A percentile compares a stretch with the other conserved stretches of the same genome.
phyloP scores from a whole-genome alignment of 2,888 invertebrate genomes.

The Epinotia ramella region DNA sequence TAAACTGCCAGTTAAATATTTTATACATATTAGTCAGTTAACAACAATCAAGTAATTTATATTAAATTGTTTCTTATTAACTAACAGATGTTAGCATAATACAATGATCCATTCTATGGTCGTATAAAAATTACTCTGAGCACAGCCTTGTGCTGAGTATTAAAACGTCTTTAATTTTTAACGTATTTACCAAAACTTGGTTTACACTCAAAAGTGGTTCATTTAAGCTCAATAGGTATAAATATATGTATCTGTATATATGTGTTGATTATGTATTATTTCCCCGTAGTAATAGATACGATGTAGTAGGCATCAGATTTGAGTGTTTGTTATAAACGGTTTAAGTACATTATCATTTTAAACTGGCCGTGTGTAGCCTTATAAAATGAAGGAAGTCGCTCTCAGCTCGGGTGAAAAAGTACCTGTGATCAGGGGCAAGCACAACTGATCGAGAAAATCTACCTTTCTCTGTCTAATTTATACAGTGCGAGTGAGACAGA shows the following conservation, averaged over 20 bases:
- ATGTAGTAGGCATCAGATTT: constrained; percentile 11
- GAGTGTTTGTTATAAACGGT: not conserved
- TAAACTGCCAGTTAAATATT: not conserved
- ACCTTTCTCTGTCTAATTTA: too few relatives aligned
- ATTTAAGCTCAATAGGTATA: constrained; percentile 2
- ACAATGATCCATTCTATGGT: not conserved
- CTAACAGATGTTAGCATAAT: not conserved
- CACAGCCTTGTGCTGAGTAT: not conserved
- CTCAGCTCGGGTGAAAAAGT: too few relatives aligned
- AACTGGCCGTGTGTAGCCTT: too few relatives aligned
- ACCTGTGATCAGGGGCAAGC: too few relatives aligned
- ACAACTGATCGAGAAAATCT: too few relatives aligned
- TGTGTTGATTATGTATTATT: constrained; percentile 10
- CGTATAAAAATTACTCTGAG: not conserved
- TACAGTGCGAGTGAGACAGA: too few relatives aligned
- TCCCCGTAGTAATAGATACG: constrained; percentile 9
- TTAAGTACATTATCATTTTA: not conserved
- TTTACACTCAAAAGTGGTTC: not conserved
- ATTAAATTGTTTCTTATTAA: not conserved
- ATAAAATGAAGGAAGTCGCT: too few relatives aligned
- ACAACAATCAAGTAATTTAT: not conserved
- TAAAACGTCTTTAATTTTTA: not conserved
- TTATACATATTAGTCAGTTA: too few relatives aligned
- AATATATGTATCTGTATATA: constrained; percentile 19
- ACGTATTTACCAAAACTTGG: not conserved